Evolutionary conservation across 2,888 invertebrate genomes (phyloP).

Genomic region (Agrilus biguttatus): DNA sequence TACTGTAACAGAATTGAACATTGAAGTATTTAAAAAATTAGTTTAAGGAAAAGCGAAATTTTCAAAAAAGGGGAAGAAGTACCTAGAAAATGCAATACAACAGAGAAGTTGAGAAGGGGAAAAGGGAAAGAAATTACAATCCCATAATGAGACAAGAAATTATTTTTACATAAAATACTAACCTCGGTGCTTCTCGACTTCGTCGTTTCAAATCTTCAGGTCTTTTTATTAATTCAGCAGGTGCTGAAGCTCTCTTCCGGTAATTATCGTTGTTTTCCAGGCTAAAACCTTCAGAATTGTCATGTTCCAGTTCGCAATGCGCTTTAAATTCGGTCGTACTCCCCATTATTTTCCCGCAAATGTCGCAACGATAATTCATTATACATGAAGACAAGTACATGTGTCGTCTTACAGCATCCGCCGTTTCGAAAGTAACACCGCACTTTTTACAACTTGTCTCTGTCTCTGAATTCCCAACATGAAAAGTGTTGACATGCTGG

Average conservation of each 20-base stretch:
- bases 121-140: not conserved
- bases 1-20: no score
- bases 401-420: constrained; percentile 26
- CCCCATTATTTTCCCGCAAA: constrained; percentile 22
- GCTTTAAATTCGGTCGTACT: constrained; percentile 23
- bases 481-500: constrained; percentile 25
- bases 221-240: not conserved
- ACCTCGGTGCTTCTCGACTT: not conserved
- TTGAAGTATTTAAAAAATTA: no score
- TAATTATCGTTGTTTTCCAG: constrained; percentile 13
- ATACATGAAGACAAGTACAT: constrained; percentile 22
- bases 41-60: no score
- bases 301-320: constrained; percentile 23
- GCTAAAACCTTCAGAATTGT: constrained; percentile 18
- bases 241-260: constrained; percentile 8
- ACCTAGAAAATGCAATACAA: not conserved
- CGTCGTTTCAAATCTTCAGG: not conserved
- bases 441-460: constrained; percentile 17
- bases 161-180: no score
- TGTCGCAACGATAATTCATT: constrained; percentile 26
- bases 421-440: constrained; percentile 16
- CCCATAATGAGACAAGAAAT: no score
- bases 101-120: not conserved
- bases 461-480: constrained; percentile 12
- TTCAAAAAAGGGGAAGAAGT: no score